A percentile compares a stretch with the other conserved stretches of the same genome.
Evolutionary conservation across 1,140 invertebrate genomes (phyloP).

Genomic region (Drosophila mauritiana): DNA sequence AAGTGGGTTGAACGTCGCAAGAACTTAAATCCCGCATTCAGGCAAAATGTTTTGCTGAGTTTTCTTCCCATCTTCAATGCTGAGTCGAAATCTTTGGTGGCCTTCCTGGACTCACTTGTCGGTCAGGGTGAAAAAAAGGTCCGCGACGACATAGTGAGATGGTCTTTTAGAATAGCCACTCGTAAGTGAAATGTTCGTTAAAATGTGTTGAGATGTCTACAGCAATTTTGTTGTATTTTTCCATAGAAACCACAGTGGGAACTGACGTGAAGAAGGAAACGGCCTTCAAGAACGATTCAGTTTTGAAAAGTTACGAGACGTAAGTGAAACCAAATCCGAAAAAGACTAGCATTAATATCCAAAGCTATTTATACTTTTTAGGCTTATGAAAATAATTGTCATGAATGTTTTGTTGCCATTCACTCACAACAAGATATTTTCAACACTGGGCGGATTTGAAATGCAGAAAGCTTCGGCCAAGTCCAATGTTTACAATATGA

Average conservation of each 20-base stretch:
- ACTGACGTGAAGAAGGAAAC: conserved; percentile 20
- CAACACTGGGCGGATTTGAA: conserved; percentile 1
- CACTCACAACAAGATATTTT: neutral
- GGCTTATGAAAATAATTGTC: neutral
- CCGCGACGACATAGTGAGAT: conserved; percentile 25
- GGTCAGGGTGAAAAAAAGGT: conserved; percentile 32
- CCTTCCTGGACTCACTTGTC: conserved; percentile 28
- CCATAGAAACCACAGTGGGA: conserved; percentile 63
- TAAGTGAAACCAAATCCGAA: neutral
- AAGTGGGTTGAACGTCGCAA: conserved; percentile 57
- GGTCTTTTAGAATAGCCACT: conserved; percentile 43
- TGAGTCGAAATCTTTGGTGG: conserved; percentile 34
- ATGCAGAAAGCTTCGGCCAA: neutral
- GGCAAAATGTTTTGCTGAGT: conserved; percentile 52
- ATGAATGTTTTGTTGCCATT: neutral
- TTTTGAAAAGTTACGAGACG: conserved; percentile 30
- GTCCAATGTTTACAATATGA: neutral
- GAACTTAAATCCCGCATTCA: conserved; percentile 58
- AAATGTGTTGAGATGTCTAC: no score
- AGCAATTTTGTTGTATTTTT: neutral
- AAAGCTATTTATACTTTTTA: neutral
- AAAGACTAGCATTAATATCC: no score
- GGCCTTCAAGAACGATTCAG: neutral
- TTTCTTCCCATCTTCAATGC: conserved; percentile 66
- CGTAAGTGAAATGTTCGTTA: conserved; percentile 30